Base-by-base conservation (phyloP, 1,140 invertebrate genomes). In the Drosophila mauritiana region DNA sequence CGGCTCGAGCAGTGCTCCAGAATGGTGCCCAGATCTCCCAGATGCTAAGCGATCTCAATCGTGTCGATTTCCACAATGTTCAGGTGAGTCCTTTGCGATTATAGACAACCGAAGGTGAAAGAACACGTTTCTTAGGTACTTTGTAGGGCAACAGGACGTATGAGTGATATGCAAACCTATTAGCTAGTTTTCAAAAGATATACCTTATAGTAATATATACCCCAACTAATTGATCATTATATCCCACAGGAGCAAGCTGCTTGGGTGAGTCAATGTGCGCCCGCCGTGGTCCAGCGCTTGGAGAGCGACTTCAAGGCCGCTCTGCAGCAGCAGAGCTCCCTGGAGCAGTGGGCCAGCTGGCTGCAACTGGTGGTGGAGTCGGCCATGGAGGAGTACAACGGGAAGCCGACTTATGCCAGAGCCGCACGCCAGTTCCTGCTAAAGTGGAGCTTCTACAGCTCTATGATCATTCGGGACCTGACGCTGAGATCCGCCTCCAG, bases 391-490 rank as follows among this genome's bases (percentile, higher is more conserved):
- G 96, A 97, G 63, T 97, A 98, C 92, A 96, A 97, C 91, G 96
- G 96, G 6, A 96, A 96, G 86, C 94, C 96, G 22, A 96, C 95
- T 68, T 99, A 98, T 94, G 96, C 97, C n/a, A 96, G 97, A 92
- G 97, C 97, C 70, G 97, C 97, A 12, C 94, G 97, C 31, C 97
- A 99, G 92, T 98, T 99, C 94, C 94, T 99, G 61, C 95, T 99
- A 37, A 99, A 99, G 93, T 99, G 99, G 99, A 99, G 97, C 63
- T 99, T 99, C 94, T 99, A 99, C 93, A 98, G 97, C 93, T 99
- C 98, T 27, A 97, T 99, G 96, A 97, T 99, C 13, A 98, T 99
- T 80, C 94, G 98, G 36, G 98, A 99, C 93, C 94, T 99, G 56
- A 99, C 98, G 40, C 93, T 99, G 52, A 94, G 98, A 86, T 99